Evolutionary conservation across 2,797 vertebrate genomes (phyloP), one percentile per base, ranked within the genome.

Genomic region (Sandelia bainsii): DNA sequence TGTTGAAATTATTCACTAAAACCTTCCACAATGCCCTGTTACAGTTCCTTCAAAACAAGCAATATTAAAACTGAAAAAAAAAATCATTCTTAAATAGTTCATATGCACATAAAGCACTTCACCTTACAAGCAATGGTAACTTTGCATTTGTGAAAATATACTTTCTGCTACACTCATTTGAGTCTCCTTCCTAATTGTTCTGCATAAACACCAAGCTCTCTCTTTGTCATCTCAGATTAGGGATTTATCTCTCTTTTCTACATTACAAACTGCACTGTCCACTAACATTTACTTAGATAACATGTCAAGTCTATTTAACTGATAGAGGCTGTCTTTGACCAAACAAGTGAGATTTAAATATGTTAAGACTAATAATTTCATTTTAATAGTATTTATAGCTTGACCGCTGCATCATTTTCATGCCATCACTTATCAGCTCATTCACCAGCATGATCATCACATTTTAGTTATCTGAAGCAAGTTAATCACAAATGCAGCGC

Each of bases 201-300:
- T 42, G 49, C 62, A 67, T 83, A 77, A 77, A 83, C 65, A 14
- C 10, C 2, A 14, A 51, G 75, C 62, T 63, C 63, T 82, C 50
- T 76, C 52, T 14, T 53, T 76, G 75, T 66, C 72, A 77, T 83
- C 67, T 11, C 59, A 57, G 50, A 65, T 89, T 57, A 79, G 25
- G 53, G 73, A 70, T 79, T 85, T 80, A 67, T 75, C 51, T 70
- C 37, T 69, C 61, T 42, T 32, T 62, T 62, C 62, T 40, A 40
- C 63, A 69, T 63, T 44, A 62, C 40, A 13, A 53, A 60, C 8
- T 52, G 54, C 65, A 20, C 19, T 62, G 71, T 59, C 58, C 14
- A 51, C 61, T 64, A 68, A 62, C 56, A 82, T 56, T 68, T 39
- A 46, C 16, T 17, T 44, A 51, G 19, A 69, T 58, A 66, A 50